Evolutionary conservation across 1,140 invertebrate genomes (phyloP), one percentile per base, ranked within the genome.

Genomic region (Asbolus verrucosus): DNA sequence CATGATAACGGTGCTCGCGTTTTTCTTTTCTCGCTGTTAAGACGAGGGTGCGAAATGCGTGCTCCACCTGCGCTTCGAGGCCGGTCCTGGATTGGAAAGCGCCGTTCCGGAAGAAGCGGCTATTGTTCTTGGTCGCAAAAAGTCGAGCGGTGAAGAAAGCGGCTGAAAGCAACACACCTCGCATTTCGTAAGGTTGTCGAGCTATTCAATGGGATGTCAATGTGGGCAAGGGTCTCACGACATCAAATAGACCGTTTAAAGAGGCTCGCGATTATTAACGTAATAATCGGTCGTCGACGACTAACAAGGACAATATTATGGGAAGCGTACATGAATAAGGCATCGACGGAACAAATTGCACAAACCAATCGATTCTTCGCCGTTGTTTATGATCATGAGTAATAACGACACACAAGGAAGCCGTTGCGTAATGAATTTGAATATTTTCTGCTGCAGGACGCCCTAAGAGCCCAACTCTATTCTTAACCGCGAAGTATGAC

Each of bases 301-400:
- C 21, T 13, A 54, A 54, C 11, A 54, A 54, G 46, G 46, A 54
- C 46, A 27, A 27, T 27, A 54, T 54, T 54, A 54, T 54, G 19
- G 19, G 46, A 54, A 54, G 46, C 21, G 21, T 2, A 27, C 46
- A 27, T 54, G 46, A 54, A 27, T 30, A 27, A 54, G 18, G 46
- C 46, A 54, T 54, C 46, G 14, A 54, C 24, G 46, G 46, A 54
- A 54, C 46, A 54, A 54, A 54, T 54, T 27, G 46, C 46, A 54
- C 11, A 54, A 54, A 54, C 27, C 46, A 54, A 30, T 54, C 46
- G 24, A 8, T 4, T n/a, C n/a, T n/a, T 8, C 3, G 24, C 3
- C 24, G 24, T 27, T 27, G 8, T 27, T 27, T 27, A 27, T 27
- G 24, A 27, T 8, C 3, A 27, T 27, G 24, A 27, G n/a, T n/a